Evolutionary conservation across 2,888 invertebrate genomes (phyloP), one percentile per base, ranked within the genome.

Genomic region (Acholoe squamosa): DNA sequence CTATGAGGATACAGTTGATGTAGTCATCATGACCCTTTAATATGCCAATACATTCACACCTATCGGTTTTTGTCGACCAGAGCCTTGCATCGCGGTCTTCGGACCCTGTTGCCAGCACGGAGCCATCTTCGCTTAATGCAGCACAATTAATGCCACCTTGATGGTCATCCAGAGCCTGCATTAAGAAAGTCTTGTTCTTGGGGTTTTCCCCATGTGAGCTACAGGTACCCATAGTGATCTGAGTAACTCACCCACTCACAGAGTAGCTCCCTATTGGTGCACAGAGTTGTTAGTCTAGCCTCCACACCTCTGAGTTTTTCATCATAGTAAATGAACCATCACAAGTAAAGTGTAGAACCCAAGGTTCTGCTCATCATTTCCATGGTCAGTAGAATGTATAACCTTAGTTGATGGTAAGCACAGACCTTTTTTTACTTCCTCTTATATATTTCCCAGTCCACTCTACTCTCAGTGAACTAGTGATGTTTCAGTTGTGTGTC

Each of bases 51-150:
- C 96, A 96, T 92, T 96, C 96, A 91, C 96, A 95, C 12, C 94
- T 93, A 10, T 94, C 93, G 0, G 96, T 96, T 91, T 95, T 95
- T 1, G 96, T 96, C 91, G 96, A 96, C 96, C 96, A 96, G 90
- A 96, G 94, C 33, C 96, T 92, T 0, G 95, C 95, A 0, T 96
- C 96, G 91, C 94, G 94, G 93, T 96, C 96, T 91, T 96, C 96
- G 33, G 96, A 96, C 14, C 96, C 96, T 0, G 96, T 96, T 0
- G 96, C 96, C 61, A 96, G 93, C 0, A 96, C 95, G 16, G 96
- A 96, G 1, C 95, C 95, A 92, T 96, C 96, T 90, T 96, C 96
- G 90, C 96, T 96, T 1, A 96, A 93, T 0, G 96, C 95, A 95
- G 96, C 96, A 93, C 96, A 96, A 93, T 96, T 96, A 92, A 96